A percentile compares a stretch with the other conserved stretches of the same genome.
phyloP scores from a whole-genome alignment of 2,888 invertebrate genomes.

The Drosophila subsilvestris region DNA sequence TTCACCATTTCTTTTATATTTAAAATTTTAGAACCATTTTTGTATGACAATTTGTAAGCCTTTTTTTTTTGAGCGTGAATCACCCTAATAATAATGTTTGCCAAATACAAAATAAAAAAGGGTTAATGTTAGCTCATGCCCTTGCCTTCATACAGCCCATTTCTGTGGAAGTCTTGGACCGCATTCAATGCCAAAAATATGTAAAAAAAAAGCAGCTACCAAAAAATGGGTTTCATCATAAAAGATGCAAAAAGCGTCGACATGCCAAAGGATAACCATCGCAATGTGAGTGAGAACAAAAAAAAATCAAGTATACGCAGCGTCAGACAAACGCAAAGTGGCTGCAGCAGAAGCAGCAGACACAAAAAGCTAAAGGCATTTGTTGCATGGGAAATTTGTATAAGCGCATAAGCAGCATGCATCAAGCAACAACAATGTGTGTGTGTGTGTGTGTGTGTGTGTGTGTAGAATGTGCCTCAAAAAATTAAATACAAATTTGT shows the following conservation, averaged over 20 bases:
- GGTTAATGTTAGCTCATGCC: conserved; percentile 44
- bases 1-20: no score
- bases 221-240: conserved; percentile 58
- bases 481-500: conserved; percentile 51
- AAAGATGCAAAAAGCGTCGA: conserved; percentile 43
- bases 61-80: not conserved
- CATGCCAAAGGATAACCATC: conserved; percentile 37
- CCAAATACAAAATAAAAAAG: conserved; percentile 17
- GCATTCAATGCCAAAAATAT: conserved; percentile 77
- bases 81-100: conserved; percentile 35
- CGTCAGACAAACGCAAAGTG: conserved; percentile 45
- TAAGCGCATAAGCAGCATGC: conserved; percentile 45
- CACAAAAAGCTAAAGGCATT: conserved; percentile 32
- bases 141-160: conserved; percentile 14
- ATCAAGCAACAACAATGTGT: conserved; percentile 17
- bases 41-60: no score
- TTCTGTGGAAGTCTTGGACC: conserved; percentile 38
- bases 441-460: conserved; percentile 5
- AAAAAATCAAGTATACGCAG: conserved; percentile 72
- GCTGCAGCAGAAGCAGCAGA: conserved; percentile 12
- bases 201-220: conserved; percentile 50
- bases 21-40: no score
- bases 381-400: conserved; percentile 59
- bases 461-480: conserved; percentile 52
- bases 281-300: conserved; percentile 14